Percentiles rank a stretch among this genome's conserved stretches.
Evolutionary conservation across 2,888 invertebrate species (phyloP).

Genomic region (Cataglyphis livida): DNA sequence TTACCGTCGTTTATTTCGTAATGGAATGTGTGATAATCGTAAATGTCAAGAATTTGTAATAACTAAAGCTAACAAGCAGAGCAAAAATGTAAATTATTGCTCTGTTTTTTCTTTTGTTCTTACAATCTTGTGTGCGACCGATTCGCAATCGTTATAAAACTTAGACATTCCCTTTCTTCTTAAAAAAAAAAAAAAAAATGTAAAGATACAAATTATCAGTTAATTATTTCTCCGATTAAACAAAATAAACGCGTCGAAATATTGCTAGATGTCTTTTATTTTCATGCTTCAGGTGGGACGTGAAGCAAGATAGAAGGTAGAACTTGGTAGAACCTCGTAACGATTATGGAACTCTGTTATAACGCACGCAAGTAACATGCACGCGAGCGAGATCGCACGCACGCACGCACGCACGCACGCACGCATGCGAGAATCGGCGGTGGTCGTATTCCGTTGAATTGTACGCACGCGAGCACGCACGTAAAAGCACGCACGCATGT

Average conservation of each 20-base stretch:
- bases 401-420: conserved; percentile 69
- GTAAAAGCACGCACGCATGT: conserved; percentile 28
- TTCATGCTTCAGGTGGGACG: conserved; percentile 38
- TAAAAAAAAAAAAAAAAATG: neutral
- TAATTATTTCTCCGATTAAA: neutral
- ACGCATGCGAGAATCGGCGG: conserved; percentile 60
- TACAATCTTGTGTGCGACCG: neutral
- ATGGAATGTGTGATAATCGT: neutral
- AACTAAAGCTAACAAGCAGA: neutral
- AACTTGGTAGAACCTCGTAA: conserved; percentile 63
- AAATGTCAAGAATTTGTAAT: neutral
- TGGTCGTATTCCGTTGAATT: conserved; percentile 4
- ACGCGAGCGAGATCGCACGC: conserved; percentile 59
- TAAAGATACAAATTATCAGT: neutral
- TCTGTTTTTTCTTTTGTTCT: neutral
- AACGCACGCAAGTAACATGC: conserved; percentile 62
- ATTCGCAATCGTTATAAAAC: neutral
- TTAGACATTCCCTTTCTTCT: neutral
- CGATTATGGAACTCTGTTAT: conserved; percentile 72
- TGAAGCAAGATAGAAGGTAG: conserved; percentile 56
- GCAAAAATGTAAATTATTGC: neutral
- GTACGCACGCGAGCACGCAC: conserved; percentile 27
- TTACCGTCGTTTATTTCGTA: neutral
- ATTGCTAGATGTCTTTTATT: neutral
- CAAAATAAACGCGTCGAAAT: conserved; percentile 10